Evolutionary conservation across 64 coral and sea anemone genomes (phyloP).

Genomic region (Trachythela sp.): DNA sequence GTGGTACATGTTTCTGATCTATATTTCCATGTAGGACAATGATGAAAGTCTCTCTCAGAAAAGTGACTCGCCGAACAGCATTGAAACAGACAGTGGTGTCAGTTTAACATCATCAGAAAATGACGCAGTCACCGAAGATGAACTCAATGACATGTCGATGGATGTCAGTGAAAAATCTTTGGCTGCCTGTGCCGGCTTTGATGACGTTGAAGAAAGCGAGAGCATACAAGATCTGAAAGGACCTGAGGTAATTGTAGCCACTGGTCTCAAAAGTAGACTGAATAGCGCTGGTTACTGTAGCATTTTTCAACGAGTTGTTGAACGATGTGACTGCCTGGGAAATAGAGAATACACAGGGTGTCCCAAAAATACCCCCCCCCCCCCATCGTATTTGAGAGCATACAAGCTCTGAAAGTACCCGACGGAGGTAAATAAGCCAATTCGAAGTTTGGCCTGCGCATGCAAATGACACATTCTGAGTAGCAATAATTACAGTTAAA

Average conservation of each 20-base stretch:
- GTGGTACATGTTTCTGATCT: too few relatives aligned
- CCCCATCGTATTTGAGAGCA: too few relatives aligned
- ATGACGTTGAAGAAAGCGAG: neutral
- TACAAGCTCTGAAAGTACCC: too few relatives aligned
- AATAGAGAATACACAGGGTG: too few relatives aligned
- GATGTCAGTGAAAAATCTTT: neutral
- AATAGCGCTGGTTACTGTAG: neutral
- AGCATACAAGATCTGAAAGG: slow-evolving; percentile 5
- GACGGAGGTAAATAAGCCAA: too few relatives aligned
- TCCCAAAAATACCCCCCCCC: too few relatives aligned
- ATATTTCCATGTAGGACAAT: slow-evolving; percentile 32
- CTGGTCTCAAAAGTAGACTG: neutral
- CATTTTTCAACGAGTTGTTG: too few relatives aligned
- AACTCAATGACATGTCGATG: slow-evolving; percentile 27
- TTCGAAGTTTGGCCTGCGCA: too few relatives aligned
- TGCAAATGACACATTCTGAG: too few relatives aligned
- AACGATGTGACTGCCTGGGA: too few relatives aligned
- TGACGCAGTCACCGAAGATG: slow-evolving; percentile 69
- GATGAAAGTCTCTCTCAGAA: slow-evolving; percentile 66
- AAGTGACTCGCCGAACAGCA: slow-evolving; percentile 66
- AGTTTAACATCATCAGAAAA: slow-evolving; percentile 73
- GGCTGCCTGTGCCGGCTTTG: neutral
- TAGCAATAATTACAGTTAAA: too few relatives aligned
- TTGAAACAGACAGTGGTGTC: slow-evolving; percentile 74
- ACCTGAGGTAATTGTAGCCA: neutral